A percentile compares a stretch with the other conserved stretches of the same genome.
Conservation (phyloP, 2,888 invertebrate species). For the Patella depressa region DNA sequence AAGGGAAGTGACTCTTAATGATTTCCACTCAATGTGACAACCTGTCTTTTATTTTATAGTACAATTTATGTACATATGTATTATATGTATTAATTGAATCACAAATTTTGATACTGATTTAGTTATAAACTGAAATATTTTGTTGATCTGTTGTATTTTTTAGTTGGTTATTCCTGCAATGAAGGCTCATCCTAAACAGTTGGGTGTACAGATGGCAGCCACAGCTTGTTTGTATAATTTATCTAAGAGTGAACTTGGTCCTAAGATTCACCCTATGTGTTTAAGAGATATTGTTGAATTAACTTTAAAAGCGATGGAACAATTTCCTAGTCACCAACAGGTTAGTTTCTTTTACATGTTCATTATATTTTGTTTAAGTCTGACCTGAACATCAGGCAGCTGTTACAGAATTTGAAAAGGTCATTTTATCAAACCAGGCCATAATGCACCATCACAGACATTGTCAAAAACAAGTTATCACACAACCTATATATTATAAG, state of each 20-base stretch:
- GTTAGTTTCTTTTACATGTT: conserved; percentile 48
- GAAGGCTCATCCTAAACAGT: conserved; percentile 70
- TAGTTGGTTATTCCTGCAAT: conserved; percentile 71
- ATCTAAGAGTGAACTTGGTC: conserved; percentile 78
- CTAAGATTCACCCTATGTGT: conserved; percentile 78
- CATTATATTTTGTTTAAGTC: too few species aligned
- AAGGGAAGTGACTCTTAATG: not conserved
- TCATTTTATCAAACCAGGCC: too few species aligned
- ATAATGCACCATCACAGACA: too few species aligned
- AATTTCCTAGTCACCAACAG: conserved; percentile 79
- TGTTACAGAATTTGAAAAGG: too few species aligned
- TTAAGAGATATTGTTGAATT: conserved; percentile 78
- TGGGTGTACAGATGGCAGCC: conserved; percentile 82
- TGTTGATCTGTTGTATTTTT: conserved; percentile 19
- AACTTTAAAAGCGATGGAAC: conserved; percentile 80
- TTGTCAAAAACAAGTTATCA: too few species aligned
- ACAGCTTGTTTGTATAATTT: conserved; percentile 84
- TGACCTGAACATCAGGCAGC: too few species aligned
- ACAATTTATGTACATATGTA: too few species aligned
- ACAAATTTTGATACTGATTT: too few species aligned
- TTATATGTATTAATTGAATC: too few species aligned
- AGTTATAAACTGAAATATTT: too few species aligned
- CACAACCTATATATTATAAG: too few species aligned
- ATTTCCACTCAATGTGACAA: not conserved
- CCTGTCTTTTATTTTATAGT: not conserved